Evolutionary conservation across 2,113 vertebrate species (phyloP).

Genomic region (Nesoenas mayeri): DNA sequence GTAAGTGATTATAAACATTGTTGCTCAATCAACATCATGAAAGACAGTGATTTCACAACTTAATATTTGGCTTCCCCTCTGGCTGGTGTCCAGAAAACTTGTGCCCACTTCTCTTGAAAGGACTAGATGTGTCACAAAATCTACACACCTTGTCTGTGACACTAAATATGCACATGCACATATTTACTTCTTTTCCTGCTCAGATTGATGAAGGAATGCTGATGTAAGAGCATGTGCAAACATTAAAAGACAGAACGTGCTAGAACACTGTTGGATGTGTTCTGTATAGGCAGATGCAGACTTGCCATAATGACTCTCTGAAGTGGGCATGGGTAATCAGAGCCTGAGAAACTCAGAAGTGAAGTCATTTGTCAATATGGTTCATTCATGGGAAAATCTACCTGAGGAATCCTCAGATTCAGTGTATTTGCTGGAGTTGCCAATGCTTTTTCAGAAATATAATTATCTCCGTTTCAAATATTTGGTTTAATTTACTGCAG

Average conservation of each 20-base stretch:
- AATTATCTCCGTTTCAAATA: neutral
- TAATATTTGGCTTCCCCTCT: neutral
- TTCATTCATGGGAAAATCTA: neutral
- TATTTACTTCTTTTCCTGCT: neutral
- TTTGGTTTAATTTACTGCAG: neutral
- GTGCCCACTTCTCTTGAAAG: neutral
- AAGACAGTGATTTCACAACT: neutral
- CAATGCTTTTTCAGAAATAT: neutral
- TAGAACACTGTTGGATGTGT: neutral
- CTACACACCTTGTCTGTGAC: neutral
- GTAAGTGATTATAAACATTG: neutral
- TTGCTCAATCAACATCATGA: neutral
- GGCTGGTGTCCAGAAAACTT: neutral
- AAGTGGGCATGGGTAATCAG: neutral
- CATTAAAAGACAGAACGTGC: neutral
- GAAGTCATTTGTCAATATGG: neutral
- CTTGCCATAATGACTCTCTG: neutral
- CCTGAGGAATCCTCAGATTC: neutral
- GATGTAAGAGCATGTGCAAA: neutral
- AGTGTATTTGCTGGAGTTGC: neutral
- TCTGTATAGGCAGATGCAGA: neutral
- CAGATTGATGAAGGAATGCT: neutral
- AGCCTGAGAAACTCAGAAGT: neutral
- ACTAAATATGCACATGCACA: neutral
- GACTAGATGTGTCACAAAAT: neutral